Percentiles rank a stretch among this genome's conserved stretches.
phyloP scores from a whole-genome alignment of 2,797 vertebrate genomes.

The Morus bassanus region DNA sequence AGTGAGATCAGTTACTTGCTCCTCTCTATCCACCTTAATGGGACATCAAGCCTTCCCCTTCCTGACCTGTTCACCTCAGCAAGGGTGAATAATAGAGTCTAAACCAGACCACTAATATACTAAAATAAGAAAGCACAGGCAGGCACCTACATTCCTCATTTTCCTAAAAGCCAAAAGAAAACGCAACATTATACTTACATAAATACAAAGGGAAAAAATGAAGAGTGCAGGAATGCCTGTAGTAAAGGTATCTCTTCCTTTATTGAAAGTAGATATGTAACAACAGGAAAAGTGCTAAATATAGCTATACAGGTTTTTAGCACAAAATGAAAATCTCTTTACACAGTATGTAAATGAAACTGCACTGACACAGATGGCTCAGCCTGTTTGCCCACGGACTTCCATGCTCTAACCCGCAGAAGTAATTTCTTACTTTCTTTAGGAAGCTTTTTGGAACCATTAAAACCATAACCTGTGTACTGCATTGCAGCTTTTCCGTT shows the following conservation, averaged over 20 bases:
- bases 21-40: background rate
- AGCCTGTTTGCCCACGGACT: background rate
- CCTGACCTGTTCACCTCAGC: background rate
- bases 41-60: background rate
- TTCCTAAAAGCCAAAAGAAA: background rate
- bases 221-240: background rate
- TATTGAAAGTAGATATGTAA: background rate
- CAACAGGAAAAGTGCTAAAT: background rate
- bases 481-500: background rate
- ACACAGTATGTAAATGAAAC: background rate
- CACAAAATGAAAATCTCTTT: background rate
- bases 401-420: background rate
- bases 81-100: background rate
- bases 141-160: background rate
- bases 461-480: slow-evolving; percentile 4
- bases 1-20: background rate
- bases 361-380: background rate
- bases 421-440: background rate
- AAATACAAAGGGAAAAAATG: background rate
- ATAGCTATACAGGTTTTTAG: background rate
- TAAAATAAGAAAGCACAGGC: background rate
- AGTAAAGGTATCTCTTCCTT: background rate
- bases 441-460: background rate
- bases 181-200: background rate
- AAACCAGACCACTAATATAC: background rate